Percentiles rank a stretch among this genome's conserved stretches.
phyloP scores from a whole-genome alignment of 2,113 vertebrate genomes.

The Plestiodon gilberti region DNA sequence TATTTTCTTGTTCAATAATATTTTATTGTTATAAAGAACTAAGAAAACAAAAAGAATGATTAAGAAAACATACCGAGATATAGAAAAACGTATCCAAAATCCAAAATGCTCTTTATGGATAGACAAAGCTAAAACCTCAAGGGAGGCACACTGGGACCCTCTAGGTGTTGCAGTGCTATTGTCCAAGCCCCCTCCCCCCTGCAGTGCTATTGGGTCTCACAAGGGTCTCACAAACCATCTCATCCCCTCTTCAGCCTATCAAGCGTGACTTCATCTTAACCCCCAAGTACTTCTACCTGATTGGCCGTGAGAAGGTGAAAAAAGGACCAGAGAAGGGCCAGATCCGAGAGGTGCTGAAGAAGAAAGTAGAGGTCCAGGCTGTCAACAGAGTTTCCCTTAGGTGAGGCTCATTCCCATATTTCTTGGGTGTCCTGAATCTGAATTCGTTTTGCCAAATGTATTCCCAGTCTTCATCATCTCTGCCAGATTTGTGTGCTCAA shows the following conservation, averaged over 20 bases:
- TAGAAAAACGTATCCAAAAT: too few relatives aligned
- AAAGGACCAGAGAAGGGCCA: slow-evolving; percentile 95
- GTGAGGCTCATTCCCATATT: slow-evolving; percentile 54
- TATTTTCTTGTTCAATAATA: too few relatives aligned
- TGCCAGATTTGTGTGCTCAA: too few relatives aligned
- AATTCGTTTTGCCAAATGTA: not conserved
- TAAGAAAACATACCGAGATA: too few relatives aligned
- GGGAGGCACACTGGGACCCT: too few relatives aligned
- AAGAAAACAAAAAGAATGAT: too few relatives aligned
- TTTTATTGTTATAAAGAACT: too few relatives aligned
- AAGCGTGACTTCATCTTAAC: slow-evolving; percentile 95
- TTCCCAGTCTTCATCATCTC: not conserved
- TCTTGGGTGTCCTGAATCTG: not conserved
- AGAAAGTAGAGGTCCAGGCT: slow-evolving; percentile 87
- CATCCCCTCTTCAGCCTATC: slow-evolving; percentile 79
- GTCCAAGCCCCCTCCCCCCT: not conserved
- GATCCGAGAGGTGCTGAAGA: slow-evolving; percentile 94
- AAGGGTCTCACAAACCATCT: fast-evolving
- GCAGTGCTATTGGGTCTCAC: not conserved
- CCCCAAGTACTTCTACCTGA: slow-evolving; percentile 91
- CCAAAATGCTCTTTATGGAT: too few relatives aligned
- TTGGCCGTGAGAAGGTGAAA: slow-evolving; percentile 94
- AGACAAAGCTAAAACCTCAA: too few relatives aligned
- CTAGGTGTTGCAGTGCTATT: not conserved
- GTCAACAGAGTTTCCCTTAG: slow-evolving; percentile 86